These are phyloP conservation scores for Drosophila atripex DNA, from an alignment of 2,888 invertebrate genomes.

Conservation along the genomic window DNA sequence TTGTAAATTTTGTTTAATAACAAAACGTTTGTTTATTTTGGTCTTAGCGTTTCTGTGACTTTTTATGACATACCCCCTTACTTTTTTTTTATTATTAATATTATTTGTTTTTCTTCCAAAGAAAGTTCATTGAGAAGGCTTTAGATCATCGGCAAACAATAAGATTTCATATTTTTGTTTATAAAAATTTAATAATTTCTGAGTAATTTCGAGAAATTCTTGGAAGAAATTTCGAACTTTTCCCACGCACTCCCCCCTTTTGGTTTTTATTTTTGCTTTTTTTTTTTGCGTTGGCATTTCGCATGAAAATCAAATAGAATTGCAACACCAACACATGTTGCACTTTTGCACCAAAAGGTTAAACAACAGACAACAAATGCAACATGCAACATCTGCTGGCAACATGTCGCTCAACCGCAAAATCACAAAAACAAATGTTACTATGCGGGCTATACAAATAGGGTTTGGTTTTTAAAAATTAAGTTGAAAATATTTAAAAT, in stretches of 20 bases:
- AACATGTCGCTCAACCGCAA: conserved; percentile 45
- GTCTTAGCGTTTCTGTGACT: conserved; percentile 11
- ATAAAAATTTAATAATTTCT: conserved; percentile 19
- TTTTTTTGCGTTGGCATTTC: conserved; percentile 38
- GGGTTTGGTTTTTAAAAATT: background rate
- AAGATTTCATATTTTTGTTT: conserved; percentile 25
- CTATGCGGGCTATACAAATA: background rate
- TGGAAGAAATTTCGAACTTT: conserved; percentile 4
- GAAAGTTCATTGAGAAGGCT: conserved; percentile 17
- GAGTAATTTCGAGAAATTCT: background rate
- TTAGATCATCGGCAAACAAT: conserved; percentile 27
- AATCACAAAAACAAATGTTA: conserved; percentile 5
- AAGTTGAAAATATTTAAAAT: no score
- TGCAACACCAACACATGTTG: conserved; percentile 37
- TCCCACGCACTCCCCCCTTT: conserved; percentile 29
- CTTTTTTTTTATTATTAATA: background rate
- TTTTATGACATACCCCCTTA: conserved; percentile 31
- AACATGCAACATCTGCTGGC: conserved; percentile 38
- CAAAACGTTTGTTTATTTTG: conserved; percentile 31
- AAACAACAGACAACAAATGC: conserved; percentile 18
- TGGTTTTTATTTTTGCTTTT: no score
- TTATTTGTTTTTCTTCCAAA: background rate
- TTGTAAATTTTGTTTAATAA: conserved; percentile 42
- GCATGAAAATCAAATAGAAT: conserved; percentile 43
- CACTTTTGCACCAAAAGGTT: conserved; percentile 37